Evolutionary conservation across 2,113 vertebrate species (phyloP), one percentile per base, ranked within the genome.

Genomic region (Suricata suricatta): DNA sequence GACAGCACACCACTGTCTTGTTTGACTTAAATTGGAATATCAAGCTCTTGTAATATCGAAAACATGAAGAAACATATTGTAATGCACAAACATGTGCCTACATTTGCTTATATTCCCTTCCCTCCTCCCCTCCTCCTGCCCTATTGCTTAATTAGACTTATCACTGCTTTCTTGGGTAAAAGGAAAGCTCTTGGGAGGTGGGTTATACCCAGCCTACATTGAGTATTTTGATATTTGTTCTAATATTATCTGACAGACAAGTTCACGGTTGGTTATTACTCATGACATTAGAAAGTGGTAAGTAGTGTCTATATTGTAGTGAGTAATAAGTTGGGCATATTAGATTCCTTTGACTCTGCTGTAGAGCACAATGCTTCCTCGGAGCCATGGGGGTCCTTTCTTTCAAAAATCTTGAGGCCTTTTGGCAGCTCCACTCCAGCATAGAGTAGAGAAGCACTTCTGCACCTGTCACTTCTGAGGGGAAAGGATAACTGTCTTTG

Each of bases 391-490:
- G 90, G 79, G 79, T 87, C 47, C 96, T 98, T 98, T 57, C 96
- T 98, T 96, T 95, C 90, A 91, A 97, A 97, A 97, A 92, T 88
- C 97, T 97, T 97, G 97, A 98, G 95, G 93, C 25, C 90, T 97
- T 97, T 98, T 98, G 93, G 96, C 77, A 94, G 93, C 11, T 27
- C 81, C 72, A 47, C 94, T 97, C 91, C 90, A 93, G 88, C 97
- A 93, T 89, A 97, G 94, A 96, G 80, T 41, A 96, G 92, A 97
- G 97, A 95, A 89, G 57, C 83, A 25, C 47, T 94, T 97, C 23
- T 96, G 76, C 69, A 47, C 74, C 29, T 96, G 47, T 83, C 94
- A 96, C 91, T 91, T 63, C 95, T 90, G 83, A 97, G 94, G 83
- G 90, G 95, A 91, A 93, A 95, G 96, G 95, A 89, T 71, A 83